A percentile compares a stretch with the other conserved stretches of the same genome.
Evolutionary conservation across 2,888 invertebrate genomes (phyloP).

Genomic region (Rhogogaster chlorosoma): DNA sequence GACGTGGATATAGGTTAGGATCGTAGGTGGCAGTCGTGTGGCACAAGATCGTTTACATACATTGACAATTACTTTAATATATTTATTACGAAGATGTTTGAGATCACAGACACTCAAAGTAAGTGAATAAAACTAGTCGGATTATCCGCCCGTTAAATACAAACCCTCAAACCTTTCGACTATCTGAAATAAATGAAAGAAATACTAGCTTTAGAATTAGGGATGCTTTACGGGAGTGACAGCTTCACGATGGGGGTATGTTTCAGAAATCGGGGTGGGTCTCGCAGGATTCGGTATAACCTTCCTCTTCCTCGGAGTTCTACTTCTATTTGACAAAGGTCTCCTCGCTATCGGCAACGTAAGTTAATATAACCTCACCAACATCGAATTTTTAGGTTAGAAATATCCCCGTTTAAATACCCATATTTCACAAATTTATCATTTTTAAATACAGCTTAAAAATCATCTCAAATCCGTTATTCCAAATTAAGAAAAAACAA

Average conservation of each 20-base stretch:
- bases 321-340: slow-evolving; percentile 97
- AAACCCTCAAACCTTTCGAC: not conserved
- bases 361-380: slow-evolving; percentile 78
- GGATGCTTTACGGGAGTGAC: slow-evolving; percentile 38
- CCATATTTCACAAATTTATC: not conserved
- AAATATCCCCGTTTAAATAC: not conserved
- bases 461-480: not conserved
- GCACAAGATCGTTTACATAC: slow-evolving; percentile 52
- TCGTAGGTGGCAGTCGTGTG: slow-evolving; percentile 55
- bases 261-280: slow-evolving; percentile 97
- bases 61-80: slow-evolving; percentile 18
- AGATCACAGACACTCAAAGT: slow-evolving; percentile 92
- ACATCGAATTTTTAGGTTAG: slow-evolving; percentile 19
- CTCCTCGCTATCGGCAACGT: slow-evolving; percentile 99
- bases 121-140: slow-evolving; percentile 76
- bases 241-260: slow-evolving; percentile 39
- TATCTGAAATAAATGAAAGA: not conserved
- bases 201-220: not conserved
- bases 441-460: not conserved
- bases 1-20: slow-evolving; percentile 74
- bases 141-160: not conserved
- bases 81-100: slow-evolving; percentile 84
- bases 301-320: slow-evolving; percentile 95
- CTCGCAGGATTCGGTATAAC: slow-evolving; percentile 97
- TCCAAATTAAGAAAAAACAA: not conserved